Base-by-base conservation (phyloP, 2,888 invertebrate genomes). In the Heliconius ismenius region DNA sequence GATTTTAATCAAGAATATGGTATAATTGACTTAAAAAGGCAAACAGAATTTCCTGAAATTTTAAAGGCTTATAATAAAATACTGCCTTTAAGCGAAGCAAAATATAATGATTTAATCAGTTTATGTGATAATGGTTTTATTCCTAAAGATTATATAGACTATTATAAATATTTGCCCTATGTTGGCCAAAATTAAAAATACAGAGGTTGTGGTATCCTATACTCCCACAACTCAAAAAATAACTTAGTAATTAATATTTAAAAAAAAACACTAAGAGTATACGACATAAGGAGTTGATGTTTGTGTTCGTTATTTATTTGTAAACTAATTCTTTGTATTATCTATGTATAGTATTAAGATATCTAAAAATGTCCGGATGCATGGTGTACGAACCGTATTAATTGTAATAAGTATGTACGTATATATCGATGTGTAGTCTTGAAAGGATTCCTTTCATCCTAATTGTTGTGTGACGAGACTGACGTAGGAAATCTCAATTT, bases 391-490 rank as follows among this genome's bases (percentile, higher is more conserved):
- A 67, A 39, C 10, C 67, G 24, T 15, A 39, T 39, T 15, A 67
- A 58, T 58, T 32, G 15, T 70, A 36, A 70, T 39, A 67, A 18
- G 18, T 62, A 26, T 26, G 36, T 69, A 28, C 0, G 13, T n/a
- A 18, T 32, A 69, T 28, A 70, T 70, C n/a, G 32, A 58, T 70
- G 58, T 70, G 58, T 36, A 67, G 39, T 58, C 58, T 70, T 15
- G 58, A 70, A 58, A n/a, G n/a, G 9, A 32, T 32, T 24, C 24
- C 32, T n/a, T 69, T 54, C 32, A 11, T 70, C n/a, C 13, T 70
- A 32, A 21, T 21, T 58, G 70, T 70, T 70, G 54, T 70, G 58
- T 70, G 70, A n/a, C 15, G 70, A 70, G 70, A 70, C 70, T 70
- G 70, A 70, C 4, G 28, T 54, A 54, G 69, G 21, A 54, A 49